These are phyloP conservation scores for Stenopsyche tienmushanensis DNA, from an alignment of 1,140 invertebrate genomes.

Conservation along the genomic window DNA sequence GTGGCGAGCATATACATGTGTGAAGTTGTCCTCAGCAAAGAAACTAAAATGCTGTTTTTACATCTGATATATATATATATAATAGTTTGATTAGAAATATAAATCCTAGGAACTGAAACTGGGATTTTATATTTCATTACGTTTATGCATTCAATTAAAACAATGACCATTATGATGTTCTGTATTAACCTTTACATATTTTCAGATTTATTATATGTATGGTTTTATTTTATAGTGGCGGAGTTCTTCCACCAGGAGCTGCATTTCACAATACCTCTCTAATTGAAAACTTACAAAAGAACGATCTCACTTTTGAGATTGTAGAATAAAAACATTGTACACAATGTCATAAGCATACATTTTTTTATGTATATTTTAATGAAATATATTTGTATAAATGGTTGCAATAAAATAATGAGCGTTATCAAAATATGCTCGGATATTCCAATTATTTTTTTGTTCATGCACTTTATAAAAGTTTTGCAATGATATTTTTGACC, in stretches of 20 bases:
- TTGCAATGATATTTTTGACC: not conserved
- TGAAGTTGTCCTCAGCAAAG: too few species aligned
- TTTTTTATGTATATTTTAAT: not conserved
- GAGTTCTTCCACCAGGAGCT: slow-evolving; percentile 54
- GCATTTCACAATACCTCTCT: slow-evolving; percentile 65
- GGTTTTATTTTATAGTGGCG: slow-evolving; percentile 49
- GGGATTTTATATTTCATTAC: too few species aligned
- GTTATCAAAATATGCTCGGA: not conserved
- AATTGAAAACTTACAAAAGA: slow-evolving; percentile 61
- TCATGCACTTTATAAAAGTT: not conserved
- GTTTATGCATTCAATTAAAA: too few species aligned
- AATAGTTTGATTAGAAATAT: not conserved
- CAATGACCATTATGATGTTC: too few species aligned
- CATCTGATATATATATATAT: not conserved
- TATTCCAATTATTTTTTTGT: not conserved
- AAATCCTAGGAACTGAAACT: too few species aligned
- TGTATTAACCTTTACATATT: too few species aligned
- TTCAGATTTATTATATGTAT: not conserved
- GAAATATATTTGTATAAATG: not conserved
- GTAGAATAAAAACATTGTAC: slow-evolving; percentile 34
- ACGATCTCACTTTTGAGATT: slow-evolving; percentile 64
- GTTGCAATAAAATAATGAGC: not conserved
- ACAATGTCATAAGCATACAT: not conserved
- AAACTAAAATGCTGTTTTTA: too few species aligned
- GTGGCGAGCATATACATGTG: too few species aligned